Evolutionary conservation across 2,113 vertebrate species (phyloP), one percentile per base, ranked within the genome.

Genomic region (Saccopteryx bilineata): DNA sequence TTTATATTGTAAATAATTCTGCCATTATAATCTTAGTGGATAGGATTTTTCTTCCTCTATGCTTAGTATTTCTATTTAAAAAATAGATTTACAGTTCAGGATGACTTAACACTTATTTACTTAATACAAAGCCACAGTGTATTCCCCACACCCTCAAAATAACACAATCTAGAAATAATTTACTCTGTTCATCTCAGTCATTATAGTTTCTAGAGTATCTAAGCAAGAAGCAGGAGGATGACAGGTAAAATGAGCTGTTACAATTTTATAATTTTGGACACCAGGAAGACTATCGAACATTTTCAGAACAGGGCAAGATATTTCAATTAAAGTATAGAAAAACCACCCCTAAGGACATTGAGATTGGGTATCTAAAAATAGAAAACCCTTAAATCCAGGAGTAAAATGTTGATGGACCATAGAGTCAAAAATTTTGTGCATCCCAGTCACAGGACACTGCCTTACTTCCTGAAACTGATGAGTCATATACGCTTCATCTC

Each of bases 51-150:
- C 28, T 28, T 15, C 26, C 5, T 84, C 17, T 26, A 28, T 26
- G 79, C 1, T 74, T 28, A 93, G 26, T 61, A 87, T 79, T 69
- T 85, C 50, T 81, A 74, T 68, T 79, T 78, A 79, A 75, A 92
- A 92, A 90, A 52, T 4, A 87, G 56, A 90, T 65, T 76, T 92
- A 85, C 3, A 56, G 19, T 61, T 89, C 46, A 84, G 71, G 26
- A 80, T 33, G 72, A 94, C 46, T 91, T 76, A 97, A 93, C 48
- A 93, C 8, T 79, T 91, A 91, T n/a, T 92, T 92, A 71, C 46
- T 76, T 93, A 76, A 58, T 33, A 69, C 7, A 87, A 82, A n/a
- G 46, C 28, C 46, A 90, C 0, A 86, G 54, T 46, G 1, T 92
- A 68, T 54, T 74, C 2, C 4, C 18, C 63, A 61, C 17, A 50